Conservation (phyloP, 1,140 invertebrate species). For the Drosophila biarmipes region DNA sequence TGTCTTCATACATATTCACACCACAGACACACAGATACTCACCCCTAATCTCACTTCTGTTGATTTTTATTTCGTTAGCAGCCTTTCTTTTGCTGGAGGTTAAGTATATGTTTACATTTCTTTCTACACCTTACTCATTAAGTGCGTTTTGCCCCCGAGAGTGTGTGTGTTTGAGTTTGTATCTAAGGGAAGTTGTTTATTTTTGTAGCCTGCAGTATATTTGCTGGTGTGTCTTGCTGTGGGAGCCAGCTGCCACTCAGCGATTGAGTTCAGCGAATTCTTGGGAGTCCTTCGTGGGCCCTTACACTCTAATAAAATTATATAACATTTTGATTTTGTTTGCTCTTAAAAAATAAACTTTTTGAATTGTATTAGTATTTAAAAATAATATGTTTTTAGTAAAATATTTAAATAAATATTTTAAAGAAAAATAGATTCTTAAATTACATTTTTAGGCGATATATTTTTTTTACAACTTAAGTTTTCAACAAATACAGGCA, state of each 20-base stretch:
- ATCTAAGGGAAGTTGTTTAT: conserved; percentile 28
- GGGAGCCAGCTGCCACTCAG: conserved; percentile 41
- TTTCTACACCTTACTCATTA: conserved; percentile 69
- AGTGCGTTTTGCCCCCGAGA: conserved; percentile 34
- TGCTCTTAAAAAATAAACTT: background rate
- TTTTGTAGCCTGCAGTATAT: conserved; percentile 23
- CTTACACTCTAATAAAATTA: background rate
- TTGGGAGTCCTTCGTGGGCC: background rate
- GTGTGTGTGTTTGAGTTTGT: conserved; percentile 8
- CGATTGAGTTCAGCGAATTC: conserved; percentile 10
- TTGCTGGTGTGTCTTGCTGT: conserved; percentile 18
- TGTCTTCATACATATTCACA: conserved; percentile 45
- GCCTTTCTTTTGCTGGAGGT: conserved; percentile 64
- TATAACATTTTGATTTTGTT: background rate
- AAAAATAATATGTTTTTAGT: no score
- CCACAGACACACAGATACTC: background rate
- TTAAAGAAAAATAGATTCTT: no score
- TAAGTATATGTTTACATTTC: conserved; percentile 74
- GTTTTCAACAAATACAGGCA: no score
- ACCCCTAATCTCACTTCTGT: conserved; percentile 49
- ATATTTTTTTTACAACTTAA: no score
- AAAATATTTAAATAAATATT: no score
- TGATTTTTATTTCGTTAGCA: conserved; percentile 67
- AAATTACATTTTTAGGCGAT: no score
- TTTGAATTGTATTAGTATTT: no score